These are phyloP conservation scores for Tachysurus fulvidraco DNA, from an alignment of 2,113 vertebrate genomes.

Conservation along the genomic window DNA sequence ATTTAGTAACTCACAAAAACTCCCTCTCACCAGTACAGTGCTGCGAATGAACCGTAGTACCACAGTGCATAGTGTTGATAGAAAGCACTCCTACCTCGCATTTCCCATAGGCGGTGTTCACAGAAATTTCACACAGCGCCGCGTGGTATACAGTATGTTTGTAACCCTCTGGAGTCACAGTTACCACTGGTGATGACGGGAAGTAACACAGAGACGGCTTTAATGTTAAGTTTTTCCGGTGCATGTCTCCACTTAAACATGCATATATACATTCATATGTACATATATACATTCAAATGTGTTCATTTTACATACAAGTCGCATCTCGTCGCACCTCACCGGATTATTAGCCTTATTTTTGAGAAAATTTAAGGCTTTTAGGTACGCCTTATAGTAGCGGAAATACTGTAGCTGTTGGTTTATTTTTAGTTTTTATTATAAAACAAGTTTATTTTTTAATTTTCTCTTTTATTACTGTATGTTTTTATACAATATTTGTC, in stretches of 20 bases:
- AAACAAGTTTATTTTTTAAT: no score
- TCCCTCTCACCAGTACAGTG: neutral
- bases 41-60: neutral
- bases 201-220: neutral
- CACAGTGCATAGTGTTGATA: neutral
- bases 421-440: no score
- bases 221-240: neutral
- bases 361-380: no score
- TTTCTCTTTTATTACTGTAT: no score
- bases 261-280: neutral
- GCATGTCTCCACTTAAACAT: neutral
- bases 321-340: no score
- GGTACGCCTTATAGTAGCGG: no score
- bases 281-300: neutral
- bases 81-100: neutral
- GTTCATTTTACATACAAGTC: neutral
- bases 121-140: constrained; percentile 11
- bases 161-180: neutral
- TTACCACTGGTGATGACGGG: neutral
- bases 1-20: neutral
- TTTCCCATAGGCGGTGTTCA: neutral
- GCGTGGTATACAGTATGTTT: constrained; percentile 40
- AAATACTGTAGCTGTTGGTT: no score
- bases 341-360: no score
- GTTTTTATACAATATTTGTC: no score